Conservation (phyloP, 2,797 vertebrate genomes). For the Carapus acus region DNA sequence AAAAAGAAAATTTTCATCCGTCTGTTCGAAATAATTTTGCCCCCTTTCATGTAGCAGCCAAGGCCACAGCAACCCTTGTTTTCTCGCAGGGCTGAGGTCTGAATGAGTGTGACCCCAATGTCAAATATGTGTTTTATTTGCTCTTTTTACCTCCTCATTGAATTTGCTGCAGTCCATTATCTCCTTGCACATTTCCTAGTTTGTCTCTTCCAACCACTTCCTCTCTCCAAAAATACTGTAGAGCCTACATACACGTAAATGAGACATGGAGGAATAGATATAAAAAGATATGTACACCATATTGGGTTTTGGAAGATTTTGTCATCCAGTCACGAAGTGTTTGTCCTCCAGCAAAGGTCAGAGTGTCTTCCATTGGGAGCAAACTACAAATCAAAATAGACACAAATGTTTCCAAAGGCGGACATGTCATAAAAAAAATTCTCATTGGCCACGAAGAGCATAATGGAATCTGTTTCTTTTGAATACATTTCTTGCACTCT, state of each 20-base stretch:
- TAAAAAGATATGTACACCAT: not conserved
- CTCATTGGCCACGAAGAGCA: conserved; percentile 28
- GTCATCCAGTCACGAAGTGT: not conserved
- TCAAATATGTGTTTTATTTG: no score
- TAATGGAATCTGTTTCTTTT: conserved; percentile 28
- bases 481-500: conserved; percentile 51
- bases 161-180: no score
- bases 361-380: conserved; percentile 1
- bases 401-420: conserved; percentile 5
- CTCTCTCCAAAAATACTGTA: no score
- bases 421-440: conserved; percentile 11
- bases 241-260: not conserved
- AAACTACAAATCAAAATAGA: conserved; percentile 18
- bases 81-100: no score
- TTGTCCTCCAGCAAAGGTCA: not conserved
- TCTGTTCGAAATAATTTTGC: no score
- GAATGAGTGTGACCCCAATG: no score
- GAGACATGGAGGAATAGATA: not conserved
- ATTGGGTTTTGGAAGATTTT: not conserved
- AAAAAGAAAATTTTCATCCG: no score
- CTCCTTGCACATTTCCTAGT: no score
- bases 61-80: no score
- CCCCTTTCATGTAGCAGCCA: no score
- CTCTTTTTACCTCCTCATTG: no score
- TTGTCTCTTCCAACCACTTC: no score